A percentile compares a stretch with the other conserved stretches of the same genome.
phyloP scores from a whole-genome alignment of 1,140 invertebrate species.

The Atta texana region DNA sequence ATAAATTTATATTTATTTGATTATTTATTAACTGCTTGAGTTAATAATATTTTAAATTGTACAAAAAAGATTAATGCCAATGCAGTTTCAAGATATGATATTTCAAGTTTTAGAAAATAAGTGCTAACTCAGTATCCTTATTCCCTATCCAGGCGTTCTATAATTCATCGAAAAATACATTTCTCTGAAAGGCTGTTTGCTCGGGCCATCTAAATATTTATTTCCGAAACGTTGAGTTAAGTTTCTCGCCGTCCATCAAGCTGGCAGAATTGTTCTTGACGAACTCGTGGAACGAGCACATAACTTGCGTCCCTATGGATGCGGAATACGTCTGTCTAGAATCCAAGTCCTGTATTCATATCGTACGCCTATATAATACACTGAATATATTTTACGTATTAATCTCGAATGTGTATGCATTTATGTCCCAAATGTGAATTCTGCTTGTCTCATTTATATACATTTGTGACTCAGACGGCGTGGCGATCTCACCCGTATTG shows the following conservation, averaged over 20 bases:
- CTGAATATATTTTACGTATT: slow-evolving; percentile 5
- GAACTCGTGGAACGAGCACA: slow-evolving; percentile 11
- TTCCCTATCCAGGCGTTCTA: background rate
- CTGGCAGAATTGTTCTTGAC: slow-evolving; percentile 41
- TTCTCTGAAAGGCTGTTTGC: slow-evolving; percentile 25
- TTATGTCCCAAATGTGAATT: background rate
- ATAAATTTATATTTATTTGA: background rate
- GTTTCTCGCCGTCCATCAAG: slow-evolving; percentile 38
- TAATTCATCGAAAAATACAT: slow-evolving; percentile 43
- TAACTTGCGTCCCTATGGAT: slow-evolving; percentile 16
- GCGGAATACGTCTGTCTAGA: background rate
- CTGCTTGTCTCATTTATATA: background rate
- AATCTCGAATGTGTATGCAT: background rate
- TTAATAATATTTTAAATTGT: background rate
- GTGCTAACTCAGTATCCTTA: slow-evolving; percentile 10
- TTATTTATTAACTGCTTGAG: no score
- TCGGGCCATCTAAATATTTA: slow-evolving; percentile 50
- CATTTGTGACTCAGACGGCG: background rate
- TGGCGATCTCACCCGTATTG: background rate
- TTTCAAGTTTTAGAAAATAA: background rate
- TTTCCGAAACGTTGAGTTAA: slow-evolving; percentile 42
- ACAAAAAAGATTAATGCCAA: background rate
- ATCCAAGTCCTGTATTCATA: slow-evolving; percentile 16
- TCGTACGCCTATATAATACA: background rate
- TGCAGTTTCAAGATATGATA: slow-evolving; percentile 12